A percentile compares a stretch with the other conserved stretches of the same genome.
These are phyloP conservation scores for Vulpes vulpes DNA, from an alignment of 2,113 vertebrate species.

Conservation along the genomic window DNA sequence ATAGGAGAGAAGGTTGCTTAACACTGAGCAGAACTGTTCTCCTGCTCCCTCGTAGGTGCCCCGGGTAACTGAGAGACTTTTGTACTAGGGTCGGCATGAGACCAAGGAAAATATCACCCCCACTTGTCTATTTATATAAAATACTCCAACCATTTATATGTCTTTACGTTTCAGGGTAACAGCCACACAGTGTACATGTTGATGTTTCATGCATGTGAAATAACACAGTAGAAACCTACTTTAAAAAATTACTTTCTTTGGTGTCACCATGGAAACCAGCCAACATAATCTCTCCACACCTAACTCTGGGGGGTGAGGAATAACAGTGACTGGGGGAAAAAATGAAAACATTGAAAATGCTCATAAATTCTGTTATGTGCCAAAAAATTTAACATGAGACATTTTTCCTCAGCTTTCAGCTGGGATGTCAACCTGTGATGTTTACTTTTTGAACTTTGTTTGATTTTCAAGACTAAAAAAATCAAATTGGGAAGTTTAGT, in stretches of 20 bases:
- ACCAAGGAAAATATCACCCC: conserved; percentile 88
- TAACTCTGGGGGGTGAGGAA: conserved; percentile 79
- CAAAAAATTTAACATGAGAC: conserved; percentile 68
- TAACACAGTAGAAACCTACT: conserved; percentile 86
- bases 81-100: conserved; percentile 81
- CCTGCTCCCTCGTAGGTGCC: conserved; percentile 85
- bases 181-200: conserved; percentile 80
- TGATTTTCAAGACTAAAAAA: conserved; percentile 71
- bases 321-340: conserved; percentile 55
- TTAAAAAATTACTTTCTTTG: conserved; percentile 84
- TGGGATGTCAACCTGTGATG: conserved; percentile 75
- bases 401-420: conserved; percentile 72
- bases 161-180: conserved; percentile 79
- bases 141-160: conserved; percentile 78
- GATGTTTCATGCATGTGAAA: conserved; percentile 85
- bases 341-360: conserved; percentile 76
- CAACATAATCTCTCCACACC: conserved; percentile 85
- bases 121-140: conserved; percentile 83
- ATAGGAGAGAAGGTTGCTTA: conserved; percentile 83
- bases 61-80: conserved; percentile 87
- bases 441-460: conserved; percentile 81
- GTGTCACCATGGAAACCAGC: conserved; percentile 87
- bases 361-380: conserved; percentile 75
- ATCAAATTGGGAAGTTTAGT: conserved; percentile 74
- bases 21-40: conserved; percentile 66